phyloP scores from a whole-genome alignment of 2,113 vertebrate genomes.

The Tachysurus vachellii region DNA sequence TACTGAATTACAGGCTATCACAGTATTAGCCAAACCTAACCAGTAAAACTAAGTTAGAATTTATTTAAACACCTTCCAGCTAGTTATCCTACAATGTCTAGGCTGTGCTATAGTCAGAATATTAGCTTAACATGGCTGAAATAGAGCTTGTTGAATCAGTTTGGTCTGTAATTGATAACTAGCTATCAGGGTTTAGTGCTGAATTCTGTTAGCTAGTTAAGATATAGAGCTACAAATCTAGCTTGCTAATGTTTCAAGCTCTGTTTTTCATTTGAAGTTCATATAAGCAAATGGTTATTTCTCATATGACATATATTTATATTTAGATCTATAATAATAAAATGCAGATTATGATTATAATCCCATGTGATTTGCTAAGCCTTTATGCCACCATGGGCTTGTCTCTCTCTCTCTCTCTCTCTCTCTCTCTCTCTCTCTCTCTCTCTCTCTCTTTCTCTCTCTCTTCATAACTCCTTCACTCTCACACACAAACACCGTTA shows the following conservation, averaged over 20 bases:
- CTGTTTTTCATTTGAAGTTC: background rate
- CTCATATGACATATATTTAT: background rate
- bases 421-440: background rate
- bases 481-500: constrained; percentile 21
- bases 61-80: background rate
- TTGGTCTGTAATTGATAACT: background rate
- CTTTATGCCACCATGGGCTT: background rate
- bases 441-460: background rate
- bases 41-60: background rate
- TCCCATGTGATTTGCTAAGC: background rate
- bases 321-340: background rate
- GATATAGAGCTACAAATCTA: background rate
- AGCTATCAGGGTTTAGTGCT: too few species aligned
- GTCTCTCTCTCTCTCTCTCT: background rate
- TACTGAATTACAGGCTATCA: background rate
- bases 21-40: background rate
- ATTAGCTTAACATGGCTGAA: background rate
- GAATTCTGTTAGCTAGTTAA: background rate
- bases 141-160: background rate
- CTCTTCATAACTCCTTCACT: background rate
- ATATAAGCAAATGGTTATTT: background rate
- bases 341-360: background rate
- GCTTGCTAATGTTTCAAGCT: background rate
- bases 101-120: background rate
- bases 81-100: background rate